Conservation (phyloP, 2,113 vertebrate species). For the Pluvialis apricaria region DNA sequence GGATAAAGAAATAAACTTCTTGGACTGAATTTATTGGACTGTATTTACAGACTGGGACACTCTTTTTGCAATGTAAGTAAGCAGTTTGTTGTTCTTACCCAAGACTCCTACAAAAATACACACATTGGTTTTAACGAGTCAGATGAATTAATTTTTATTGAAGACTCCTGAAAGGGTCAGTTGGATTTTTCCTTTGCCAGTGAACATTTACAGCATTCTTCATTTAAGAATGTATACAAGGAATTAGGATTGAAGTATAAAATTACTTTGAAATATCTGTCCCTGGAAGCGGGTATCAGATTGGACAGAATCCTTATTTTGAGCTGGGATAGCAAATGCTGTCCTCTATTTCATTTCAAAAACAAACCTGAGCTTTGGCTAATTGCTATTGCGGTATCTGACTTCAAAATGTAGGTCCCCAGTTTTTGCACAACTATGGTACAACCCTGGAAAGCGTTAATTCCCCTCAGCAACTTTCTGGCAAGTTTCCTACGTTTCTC, state of each 20-base stretch:
- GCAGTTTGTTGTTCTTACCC: not conserved
- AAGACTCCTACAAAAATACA: not conserved
- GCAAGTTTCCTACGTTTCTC: not conserved
- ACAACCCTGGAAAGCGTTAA: not conserved
- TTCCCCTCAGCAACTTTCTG: not conserved
- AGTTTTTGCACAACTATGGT: not conserved
- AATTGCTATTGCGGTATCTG: not conserved
- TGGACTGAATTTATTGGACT: not conserved
- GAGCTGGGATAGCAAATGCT: not conserved
- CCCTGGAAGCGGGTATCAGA: not conserved
- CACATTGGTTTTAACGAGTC: not conserved
- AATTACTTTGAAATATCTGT: not conserved
- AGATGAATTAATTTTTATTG: not conserved
- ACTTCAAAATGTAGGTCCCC: not conserved
- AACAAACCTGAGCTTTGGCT: not conserved
- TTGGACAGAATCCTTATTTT: not conserved
- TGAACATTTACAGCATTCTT: not conserved
- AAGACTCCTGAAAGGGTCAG: not conserved
- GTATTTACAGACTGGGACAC: not conserved
- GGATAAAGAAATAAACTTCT: not conserved
- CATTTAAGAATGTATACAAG: not conserved
- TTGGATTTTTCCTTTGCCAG: not conserved
- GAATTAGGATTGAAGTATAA: not conserved
- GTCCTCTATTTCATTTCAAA: not conserved
- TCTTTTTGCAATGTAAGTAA: not conserved